A percentile compares a stretch with the other conserved stretches of the same genome.
phyloP scores from a whole-genome alignment of 1,140 invertebrate species.

The Periplaneta americana region DNA sequence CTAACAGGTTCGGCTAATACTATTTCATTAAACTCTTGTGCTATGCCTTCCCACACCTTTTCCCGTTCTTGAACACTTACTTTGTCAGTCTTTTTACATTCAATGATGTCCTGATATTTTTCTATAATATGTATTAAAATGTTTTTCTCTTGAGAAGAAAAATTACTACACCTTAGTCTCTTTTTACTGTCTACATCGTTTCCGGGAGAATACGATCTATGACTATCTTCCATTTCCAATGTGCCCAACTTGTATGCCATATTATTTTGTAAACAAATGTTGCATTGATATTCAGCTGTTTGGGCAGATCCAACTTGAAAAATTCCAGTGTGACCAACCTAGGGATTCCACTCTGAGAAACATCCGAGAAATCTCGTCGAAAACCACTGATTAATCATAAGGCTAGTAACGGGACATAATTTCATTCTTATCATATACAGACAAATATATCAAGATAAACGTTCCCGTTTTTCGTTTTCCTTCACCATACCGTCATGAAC shows the following conservation, averaged over 20 bases:
- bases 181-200: neutral
- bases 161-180: constrained; percentile 8
- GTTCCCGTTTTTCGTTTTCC: no score
- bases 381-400: no score
- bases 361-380: no score
- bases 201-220: neutral
- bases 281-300: neutral
- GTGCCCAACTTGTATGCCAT: neutral
- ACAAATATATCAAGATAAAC: no score
- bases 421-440: no score
- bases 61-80: neutral
- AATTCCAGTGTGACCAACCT: no score
- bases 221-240: neutral
- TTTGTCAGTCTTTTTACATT: constrained; percentile 10
- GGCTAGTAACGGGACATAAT: no score
- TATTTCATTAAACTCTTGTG: constrained; percentile 9
- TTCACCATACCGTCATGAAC: no score
- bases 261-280: neutral
- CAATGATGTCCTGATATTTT: constrained; percentile 4
- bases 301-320: no score
- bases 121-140: constrained; percentile 13
- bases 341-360: no score
- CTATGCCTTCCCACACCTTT: constrained; percentile 1
- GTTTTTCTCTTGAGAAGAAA: constrained; percentile 6
- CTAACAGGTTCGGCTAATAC: neutral